Conservation (phyloP, 2,113 vertebrate species). For the Lucifuga dentata region DNA sequence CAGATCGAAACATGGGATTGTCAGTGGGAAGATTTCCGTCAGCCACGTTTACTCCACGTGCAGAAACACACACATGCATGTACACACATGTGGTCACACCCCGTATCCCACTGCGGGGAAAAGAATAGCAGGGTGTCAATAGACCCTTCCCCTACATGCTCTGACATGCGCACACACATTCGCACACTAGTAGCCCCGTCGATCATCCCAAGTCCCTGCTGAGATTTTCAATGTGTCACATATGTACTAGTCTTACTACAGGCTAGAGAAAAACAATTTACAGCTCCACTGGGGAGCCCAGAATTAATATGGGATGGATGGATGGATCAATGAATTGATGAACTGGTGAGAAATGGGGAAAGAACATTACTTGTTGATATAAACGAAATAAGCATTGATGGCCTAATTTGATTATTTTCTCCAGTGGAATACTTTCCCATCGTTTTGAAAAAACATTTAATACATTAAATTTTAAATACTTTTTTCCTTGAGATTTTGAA, state of each 20-base stretch:
- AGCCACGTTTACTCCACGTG: constrained; percentile 38
- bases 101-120: constrained; percentile 36
- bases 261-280: constrained; percentile 8
- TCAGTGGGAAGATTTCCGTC: constrained; percentile 75
- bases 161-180: constrained; percentile 9
- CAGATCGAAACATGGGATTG: constrained; percentile 74
- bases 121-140: constrained; percentile 60
- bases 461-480: background rate
- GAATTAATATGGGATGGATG: constrained; percentile 2
- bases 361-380: background rate
- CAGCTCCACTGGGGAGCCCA: constrained; percentile 9
- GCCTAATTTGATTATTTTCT: background rate
- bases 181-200: constrained; percentile 13
- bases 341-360: background rate
- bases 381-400: no score
- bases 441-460: background rate
- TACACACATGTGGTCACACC: constrained; percentile 26
- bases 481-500: background rate
- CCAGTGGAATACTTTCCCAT: background rate
- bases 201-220: constrained; percentile 34
- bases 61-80: background rate
- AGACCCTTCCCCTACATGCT: constrained; percentile 13
- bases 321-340: background rate
- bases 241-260: background rate
- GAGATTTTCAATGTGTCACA: constrained; percentile 46